Percentiles rank a stretch among this genome's conserved stretches.
Evolutionary conservation across 1,140 invertebrate species (phyloP).

Genomic region (Oryctes rhinoceros): DNA sequence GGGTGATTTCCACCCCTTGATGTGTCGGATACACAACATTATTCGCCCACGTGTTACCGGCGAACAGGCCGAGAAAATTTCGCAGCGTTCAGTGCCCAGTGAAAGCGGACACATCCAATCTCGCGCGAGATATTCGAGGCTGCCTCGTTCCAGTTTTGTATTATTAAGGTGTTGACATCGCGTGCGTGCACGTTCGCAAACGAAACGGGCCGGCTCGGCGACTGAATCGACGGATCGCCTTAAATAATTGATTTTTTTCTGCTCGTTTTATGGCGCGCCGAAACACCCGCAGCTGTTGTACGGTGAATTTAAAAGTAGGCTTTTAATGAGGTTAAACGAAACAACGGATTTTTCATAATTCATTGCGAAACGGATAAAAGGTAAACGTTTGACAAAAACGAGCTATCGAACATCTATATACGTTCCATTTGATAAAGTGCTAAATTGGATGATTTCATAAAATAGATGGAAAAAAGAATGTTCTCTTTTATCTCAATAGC

Average conservation of each 20-base stretch:
- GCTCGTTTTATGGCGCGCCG: conserved; percentile 5
- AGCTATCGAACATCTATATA: background rate
- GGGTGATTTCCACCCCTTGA: background rate
- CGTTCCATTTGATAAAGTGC: too few species aligned
- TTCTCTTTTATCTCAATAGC: too few species aligned
- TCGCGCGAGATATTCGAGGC: conserved; percentile 30
- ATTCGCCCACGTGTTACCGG: conserved; percentile 13
- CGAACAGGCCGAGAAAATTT: conserved; percentile 11
- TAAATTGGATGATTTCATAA: too few species aligned
- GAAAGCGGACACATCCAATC: conserved; percentile 35
- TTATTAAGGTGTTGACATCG: conserved; percentile 28
- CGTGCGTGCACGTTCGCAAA: conserved; percentile 3
- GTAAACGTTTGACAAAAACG: background rate
- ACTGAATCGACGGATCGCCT: conserved; percentile 5
- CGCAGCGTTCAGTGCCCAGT: conserved; percentile 4
- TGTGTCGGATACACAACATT: background rate
- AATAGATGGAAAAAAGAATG: too few species aligned
- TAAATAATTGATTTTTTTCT: conserved; percentile 30
- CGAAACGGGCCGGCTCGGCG: background rate
- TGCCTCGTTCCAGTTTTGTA: conserved; percentile 32
- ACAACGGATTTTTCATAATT: background rate
- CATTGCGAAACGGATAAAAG: background rate
- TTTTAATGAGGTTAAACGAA: conserved; percentile 6
- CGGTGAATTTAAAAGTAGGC: conserved; percentile 6
- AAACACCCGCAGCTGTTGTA: conserved; percentile 29